Evolutionary conservation across 2,888 invertebrate genomes (phyloP), one percentile per base, ranked within the genome.

Genomic region (Pocota personata): DNA sequence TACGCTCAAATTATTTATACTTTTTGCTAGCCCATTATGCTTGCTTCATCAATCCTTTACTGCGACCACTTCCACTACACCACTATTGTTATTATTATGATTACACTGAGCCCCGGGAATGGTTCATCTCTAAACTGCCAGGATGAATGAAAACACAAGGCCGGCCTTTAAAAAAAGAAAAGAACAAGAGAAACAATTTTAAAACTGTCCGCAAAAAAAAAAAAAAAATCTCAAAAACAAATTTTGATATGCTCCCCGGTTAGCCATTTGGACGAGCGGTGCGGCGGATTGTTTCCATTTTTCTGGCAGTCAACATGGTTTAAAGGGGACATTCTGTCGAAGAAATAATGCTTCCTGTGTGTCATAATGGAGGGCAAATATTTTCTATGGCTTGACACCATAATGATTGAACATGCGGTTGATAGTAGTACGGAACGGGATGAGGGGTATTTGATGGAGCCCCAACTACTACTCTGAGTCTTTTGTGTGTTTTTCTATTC

Each of bases 1-100:
- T 73, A 62, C 60, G 83, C 62, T 79, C 79, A 79, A 84, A 84
- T 79, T 84, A 79, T 79, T 79, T 84, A 79, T 79, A 62, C 69
- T 79, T 69, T 19, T 69, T 75, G 32, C 67, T 50, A 66, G 69
- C 75, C n/a, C 79, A 79, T 79, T 79, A 79, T 75, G 27, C 58
- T 64, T 73, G 84, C 75, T 79, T 75, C 84, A 84, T 84, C 84
- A 84, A 84, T 84, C 84, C 79, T 79, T 84, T 84, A 67, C 73
- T 82, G 73, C 37, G 24, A 55, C 69, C 62, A 73, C 73, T 64
- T 76, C 40, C 64, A 69, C 78, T 60, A 62, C 19, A 48, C 27
- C 72, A 78, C 78, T 77, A 73, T 83, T 78, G 72, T 78, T 78
- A 67, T 78, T 67, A 78, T 83, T 78, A 72, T 77, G 82, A 83